phyloP scores from a whole-genome alignment of 2,888 invertebrate genomes.

The Drosophila koepferae region DNA sequence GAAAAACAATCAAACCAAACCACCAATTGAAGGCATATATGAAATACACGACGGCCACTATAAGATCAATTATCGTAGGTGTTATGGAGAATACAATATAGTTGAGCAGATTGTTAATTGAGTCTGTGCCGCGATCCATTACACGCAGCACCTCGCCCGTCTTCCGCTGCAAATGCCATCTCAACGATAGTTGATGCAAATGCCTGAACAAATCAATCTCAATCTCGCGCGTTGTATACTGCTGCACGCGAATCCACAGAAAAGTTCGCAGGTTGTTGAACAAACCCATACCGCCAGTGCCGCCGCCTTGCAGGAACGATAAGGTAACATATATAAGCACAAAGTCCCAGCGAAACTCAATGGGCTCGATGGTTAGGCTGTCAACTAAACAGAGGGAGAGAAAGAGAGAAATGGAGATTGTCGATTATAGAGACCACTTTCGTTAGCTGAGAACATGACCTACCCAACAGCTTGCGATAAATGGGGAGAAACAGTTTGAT shows the following conservation, averaged over 20 bases:
- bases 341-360: conserved; percentile 94
- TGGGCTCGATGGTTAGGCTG: conserved; percentile 88
- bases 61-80: conserved; percentile 96
- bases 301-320: conserved; percentile 98
- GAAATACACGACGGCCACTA: conserved; percentile 96
- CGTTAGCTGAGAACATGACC: conserved; percentile 72
- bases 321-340: conserved; percentile 94
- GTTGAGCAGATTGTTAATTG: conserved; percentile 96
- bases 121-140: conserved; percentile 98
- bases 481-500: conserved; percentile 97
- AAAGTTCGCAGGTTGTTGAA: conserved; percentile 96
- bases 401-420: conserved; percentile 13
- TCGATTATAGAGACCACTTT: conserved; percentile 8
- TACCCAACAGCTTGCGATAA: conserved; percentile 96
- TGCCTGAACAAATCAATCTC: conserved; percentile 95
- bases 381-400: conserved; percentile 88
- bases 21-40: conserved; percentile 94
- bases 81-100: conserved; percentile 96
- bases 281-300: conserved; percentile 96
- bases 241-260: conserved; percentile 97
- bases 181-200: conserved; percentile 94
- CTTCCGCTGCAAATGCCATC: conserved; percentile 97
- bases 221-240: conserved; percentile 96
- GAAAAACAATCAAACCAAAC: conserved; percentile 97
- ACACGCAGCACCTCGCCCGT: conserved; percentile 98